Conservation (phyloP, 2,888 invertebrate species). For the Catocala nupta region DNA sequence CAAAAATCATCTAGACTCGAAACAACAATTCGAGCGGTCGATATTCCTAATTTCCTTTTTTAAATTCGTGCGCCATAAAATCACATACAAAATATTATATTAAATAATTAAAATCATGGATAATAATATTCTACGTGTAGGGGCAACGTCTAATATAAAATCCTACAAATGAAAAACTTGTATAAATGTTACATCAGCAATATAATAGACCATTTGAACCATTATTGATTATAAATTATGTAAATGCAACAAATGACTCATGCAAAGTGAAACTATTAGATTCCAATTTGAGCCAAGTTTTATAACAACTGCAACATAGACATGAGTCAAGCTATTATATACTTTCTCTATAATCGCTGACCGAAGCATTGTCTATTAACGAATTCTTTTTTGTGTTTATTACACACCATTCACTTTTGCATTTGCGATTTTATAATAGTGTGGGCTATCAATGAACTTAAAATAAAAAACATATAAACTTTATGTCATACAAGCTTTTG, state of each 20-base stretch:
- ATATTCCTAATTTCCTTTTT: no score
- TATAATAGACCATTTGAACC: slow-evolving; percentile 13
- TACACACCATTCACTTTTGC: no score
- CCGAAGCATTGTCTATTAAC: neutral
- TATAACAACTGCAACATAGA: neutral
- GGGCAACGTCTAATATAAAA: neutral
- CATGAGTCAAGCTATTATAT: neutral
- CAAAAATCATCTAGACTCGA: no score
- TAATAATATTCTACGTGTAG: no score
- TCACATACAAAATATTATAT: no score
- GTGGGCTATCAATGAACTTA: no score
- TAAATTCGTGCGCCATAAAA: no score
- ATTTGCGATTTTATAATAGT: no score
- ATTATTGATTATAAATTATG: slow-evolving; percentile 18
- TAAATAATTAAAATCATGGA: no score
- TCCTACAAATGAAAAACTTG: neutral
- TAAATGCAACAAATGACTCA: slow-evolving; percentile 16
- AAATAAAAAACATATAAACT: no score
- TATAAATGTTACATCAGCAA: neutral
- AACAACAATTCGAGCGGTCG: no score
- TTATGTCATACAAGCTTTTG: no score
- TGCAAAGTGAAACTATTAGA: slow-evolving; percentile 14
- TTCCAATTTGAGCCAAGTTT: neutral
- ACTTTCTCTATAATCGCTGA: neutral
- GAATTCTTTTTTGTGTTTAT: neutral